A percentile compares a stretch with the other conserved stretches of the same genome.
Conservation (phyloP, 2,888 invertebrate genomes). For the Acleris literana region DNA sequence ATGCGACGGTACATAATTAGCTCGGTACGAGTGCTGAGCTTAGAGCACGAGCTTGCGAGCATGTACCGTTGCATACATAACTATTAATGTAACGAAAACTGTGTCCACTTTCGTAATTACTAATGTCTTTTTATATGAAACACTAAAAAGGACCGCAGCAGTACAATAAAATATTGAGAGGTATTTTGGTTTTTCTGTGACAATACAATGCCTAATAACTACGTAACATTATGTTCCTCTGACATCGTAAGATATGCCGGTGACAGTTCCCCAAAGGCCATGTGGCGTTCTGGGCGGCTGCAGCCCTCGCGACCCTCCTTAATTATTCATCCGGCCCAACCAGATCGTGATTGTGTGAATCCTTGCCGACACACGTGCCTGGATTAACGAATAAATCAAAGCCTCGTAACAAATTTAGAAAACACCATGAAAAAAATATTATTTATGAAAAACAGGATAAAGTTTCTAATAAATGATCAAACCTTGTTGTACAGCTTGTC, state of each 20-base stretch:
- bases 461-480: neutral
- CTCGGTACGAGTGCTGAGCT: no score
- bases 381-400: slow-evolving; percentile 48
- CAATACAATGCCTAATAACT: slow-evolving; percentile 34
- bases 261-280: slow-evolving; percentile 54
- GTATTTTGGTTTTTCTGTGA: slow-evolving; percentile 1
- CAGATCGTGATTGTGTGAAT: slow-evolving; percentile 56
- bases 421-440: slow-evolving; percentile 25
- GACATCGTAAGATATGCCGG: slow-evolving; percentile 39
- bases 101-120: no score
- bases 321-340: slow-evolving; percentile 62
- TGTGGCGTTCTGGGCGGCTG: slow-evolving; percentile 56
- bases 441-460: neutral
- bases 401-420: slow-evolving; percentile 29
- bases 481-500: neutral
- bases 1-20: no score
- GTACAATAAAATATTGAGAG: no score
- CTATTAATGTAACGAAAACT: no score
- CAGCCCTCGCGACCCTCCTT: slow-evolving; percentile 59
- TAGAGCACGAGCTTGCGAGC: no score
- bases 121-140: no score
- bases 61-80: no score
- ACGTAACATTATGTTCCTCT: slow-evolving; percentile 25
- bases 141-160: no score
- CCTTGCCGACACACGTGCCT: slow-evolving; percentile 46